Evolutionary conservation across 2,888 invertebrate species (phyloP), one percentile per base, ranked within the genome.

Genomic region (Tetranychus piercei): DNA sequence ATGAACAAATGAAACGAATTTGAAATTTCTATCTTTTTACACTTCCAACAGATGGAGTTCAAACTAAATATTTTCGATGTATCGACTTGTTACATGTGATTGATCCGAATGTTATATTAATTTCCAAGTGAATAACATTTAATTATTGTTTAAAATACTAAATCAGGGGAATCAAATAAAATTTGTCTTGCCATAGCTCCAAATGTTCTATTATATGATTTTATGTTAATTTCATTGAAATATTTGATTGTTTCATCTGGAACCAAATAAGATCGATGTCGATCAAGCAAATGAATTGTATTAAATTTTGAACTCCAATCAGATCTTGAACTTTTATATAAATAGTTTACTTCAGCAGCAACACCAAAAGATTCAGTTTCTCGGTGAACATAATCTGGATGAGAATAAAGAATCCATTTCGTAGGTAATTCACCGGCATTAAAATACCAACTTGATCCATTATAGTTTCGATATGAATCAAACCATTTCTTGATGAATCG

Each of bases 391-490:
- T 83, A 78, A 23, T 80, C 75, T 6, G 83, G 83, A 22, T 78
- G 76, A 34, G 79, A 78, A 74, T 78, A 76, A 8, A 83, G 79
- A 64, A 83, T 80, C 71, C 79, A 79, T 74, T 80, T 78, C 0
- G 83, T 82, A 1, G 83, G 83, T 44, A 80, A 78, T 73, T 82
- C 80, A 6, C 83, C 83, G 11, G 83, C 83, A 79, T 83, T 83
- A 77, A 82, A 83, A 77, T 83, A 83, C 79, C 79, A 79, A 22
- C 75, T 71, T 23, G 76, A 75, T 44, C 79, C 77, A 44, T 75
- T 71, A 77, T 83, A 83, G 11, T 44, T 2, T 67, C 78, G 79
- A 77, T 83, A 83, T 20, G 82, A 80, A 22, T 81, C 78, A 64
- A 81, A 77, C 82, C 82, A 83, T 1, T 80, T 75, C 72, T 77